A percentile compares a stretch with the other conserved stretches of the same genome.
Conservation (phyloP, 1,140 invertebrate genomes). For the Trachelipus rathkii region DNA sequence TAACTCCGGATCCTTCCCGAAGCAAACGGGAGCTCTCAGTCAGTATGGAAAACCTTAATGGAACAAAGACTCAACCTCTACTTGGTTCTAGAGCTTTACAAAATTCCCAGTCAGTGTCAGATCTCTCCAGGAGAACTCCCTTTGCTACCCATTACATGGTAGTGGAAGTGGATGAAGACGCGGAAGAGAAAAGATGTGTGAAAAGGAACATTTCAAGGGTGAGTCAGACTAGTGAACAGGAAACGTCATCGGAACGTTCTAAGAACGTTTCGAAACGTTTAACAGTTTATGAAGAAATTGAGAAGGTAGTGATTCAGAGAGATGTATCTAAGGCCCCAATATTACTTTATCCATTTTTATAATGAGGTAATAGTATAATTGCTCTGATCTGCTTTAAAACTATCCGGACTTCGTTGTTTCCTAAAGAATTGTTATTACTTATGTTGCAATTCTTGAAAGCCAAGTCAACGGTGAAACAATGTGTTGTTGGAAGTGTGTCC, state of each 20-base stretch:
- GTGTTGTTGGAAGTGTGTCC: too few species aligned
- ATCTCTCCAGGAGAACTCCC: constrained; percentile 24
- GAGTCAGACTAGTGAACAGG: constrained; percentile 16
- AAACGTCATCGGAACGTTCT: not conserved
- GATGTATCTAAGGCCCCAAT: constrained; percentile 42
- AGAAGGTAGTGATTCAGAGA: constrained; percentile 36
- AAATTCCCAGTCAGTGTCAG: constrained; percentile 30
- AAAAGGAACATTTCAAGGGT: constrained; percentile 25
- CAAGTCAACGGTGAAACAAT: too few species aligned
- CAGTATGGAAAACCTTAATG: constrained; percentile 39
- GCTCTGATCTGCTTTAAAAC: too few species aligned
- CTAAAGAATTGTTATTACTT: too few species aligned
- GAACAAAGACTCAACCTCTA: constrained; percentile 2
- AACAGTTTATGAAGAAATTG: constrained; percentile 43
- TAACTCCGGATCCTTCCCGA: constrained; percentile 16
- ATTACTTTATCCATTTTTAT: constrained; percentile 45
- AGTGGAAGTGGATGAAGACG: constrained; percentile 31
- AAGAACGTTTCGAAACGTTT: constrained; percentile 30
- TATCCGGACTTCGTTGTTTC: too few species aligned
- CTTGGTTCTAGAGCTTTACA: constrained; percentile 21
- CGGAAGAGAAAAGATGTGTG: constrained; percentile 30
- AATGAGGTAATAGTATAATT: constrained; percentile 2
- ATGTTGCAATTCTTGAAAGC: too few species aligned
- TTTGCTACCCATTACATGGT: constrained; percentile 35
- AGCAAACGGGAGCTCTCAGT: constrained; percentile 36